phyloP scores from a whole-genome alignment of 2,888 invertebrate species.

The Agriotes lineatus region DNA sequence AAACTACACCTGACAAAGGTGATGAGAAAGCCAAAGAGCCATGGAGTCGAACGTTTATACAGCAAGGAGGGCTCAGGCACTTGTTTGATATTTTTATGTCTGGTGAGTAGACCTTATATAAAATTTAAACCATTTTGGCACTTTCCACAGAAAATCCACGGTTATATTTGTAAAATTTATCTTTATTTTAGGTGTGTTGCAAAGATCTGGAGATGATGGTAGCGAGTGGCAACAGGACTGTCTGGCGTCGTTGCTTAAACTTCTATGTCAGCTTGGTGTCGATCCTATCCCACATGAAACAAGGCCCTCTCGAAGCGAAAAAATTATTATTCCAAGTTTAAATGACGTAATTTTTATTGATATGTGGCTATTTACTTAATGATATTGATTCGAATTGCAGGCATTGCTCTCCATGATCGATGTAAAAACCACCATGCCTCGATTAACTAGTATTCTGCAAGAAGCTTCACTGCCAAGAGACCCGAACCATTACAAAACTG shows the following conservation, averaged over 20 bases:
- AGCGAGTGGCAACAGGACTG: constrained; percentile 97
- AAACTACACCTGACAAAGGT: constrained; percentile 52
- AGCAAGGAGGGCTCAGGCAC: constrained; percentile 88
- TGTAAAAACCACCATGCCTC: constrained; percentile 84
- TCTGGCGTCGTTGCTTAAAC: constrained; percentile 86
- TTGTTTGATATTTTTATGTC: constrained; percentile 94
- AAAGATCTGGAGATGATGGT: constrained; percentile 79
- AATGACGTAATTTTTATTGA: constrained; percentile 73
- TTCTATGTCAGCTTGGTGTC: constrained; percentile 89
- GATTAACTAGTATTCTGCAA: constrained; percentile 87
- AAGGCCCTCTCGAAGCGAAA: constrained; percentile 68
- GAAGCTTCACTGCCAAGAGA: constrained; percentile 87
- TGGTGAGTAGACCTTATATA: constrained; percentile 66
- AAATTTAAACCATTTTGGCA: too few species aligned
- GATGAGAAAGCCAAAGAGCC: constrained; percentile 56
- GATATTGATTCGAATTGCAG: constrained; percentile 54
- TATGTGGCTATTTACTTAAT: too few species aligned
- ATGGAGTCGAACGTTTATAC: constrained; percentile 87
- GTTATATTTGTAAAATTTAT: too few species aligned
- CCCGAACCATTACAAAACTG: constrained; percentile 89
- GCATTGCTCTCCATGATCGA: constrained; percentile 87
- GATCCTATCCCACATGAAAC: constrained; percentile 66
- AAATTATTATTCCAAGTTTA: constrained; percentile 77
- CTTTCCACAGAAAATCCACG: too few species aligned
- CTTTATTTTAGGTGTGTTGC: constrained; percentile 72